Evolutionary conservation across 2,888 invertebrate species (phyloP).

Genomic region (Metopia argyrocephala): DNA sequence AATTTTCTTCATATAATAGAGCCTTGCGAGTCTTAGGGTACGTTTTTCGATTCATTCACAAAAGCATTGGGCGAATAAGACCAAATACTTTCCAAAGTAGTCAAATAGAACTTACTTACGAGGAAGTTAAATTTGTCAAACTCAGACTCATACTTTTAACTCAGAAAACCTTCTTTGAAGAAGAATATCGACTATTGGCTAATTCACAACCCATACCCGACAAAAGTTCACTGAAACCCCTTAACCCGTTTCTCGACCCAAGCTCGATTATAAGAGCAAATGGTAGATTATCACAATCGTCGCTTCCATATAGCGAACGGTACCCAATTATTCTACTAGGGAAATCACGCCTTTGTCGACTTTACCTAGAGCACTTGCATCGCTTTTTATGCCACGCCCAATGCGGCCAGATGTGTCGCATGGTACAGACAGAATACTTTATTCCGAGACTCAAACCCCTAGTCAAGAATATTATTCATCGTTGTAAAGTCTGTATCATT

Average conservation of each 20-base stretch:
- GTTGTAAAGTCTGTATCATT: conserved; percentile 10
- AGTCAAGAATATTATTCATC: neutral
- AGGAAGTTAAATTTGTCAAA: no score
- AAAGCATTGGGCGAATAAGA: no score
- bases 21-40: no score
- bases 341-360: neutral
- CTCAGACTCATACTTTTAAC: conserved; percentile 1
- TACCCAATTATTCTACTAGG: neutral
- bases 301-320: neutral
- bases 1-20: no score
- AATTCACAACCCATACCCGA: neutral
- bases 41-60: no score
- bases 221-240: conserved; percentile 19
- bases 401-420: no score
- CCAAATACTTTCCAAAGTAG: no score
- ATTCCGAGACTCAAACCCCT: neutral
- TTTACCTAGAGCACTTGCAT: neutral
- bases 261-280: no score
- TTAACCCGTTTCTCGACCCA: conserved; percentile 21
- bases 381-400: neutral
- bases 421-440: conserved; percentile 16
- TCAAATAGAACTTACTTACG: neutral
- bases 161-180: neutral
- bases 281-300: neutral
- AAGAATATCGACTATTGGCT: conserved; percentile 1